A percentile compares a stretch with the other conserved stretches of the same genome.
phyloP scores from a whole-genome alignment of 2,888 invertebrate genomes.

The Yponomeuta plumbellus region DNA sequence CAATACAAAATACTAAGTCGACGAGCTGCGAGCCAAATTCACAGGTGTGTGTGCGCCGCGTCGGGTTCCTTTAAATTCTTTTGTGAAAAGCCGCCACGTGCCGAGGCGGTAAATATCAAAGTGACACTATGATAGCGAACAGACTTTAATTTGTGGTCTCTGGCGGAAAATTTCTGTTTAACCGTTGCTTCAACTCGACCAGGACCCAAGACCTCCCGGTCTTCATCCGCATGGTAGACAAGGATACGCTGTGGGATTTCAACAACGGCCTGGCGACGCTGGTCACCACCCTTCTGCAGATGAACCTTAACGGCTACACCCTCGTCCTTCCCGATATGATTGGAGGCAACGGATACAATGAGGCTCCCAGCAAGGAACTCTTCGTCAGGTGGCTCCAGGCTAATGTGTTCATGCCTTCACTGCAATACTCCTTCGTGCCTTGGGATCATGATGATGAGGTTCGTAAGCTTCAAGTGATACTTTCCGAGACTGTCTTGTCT shows the following conservation, averaged over 20 bases:
- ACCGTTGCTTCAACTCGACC: constrained; percentile 23
- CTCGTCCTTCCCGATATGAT: constrained; percentile 88
- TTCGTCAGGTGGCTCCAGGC: constrained; percentile 88
- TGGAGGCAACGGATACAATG: constrained; percentile 81
- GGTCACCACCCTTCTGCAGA: constrained; percentile 81
- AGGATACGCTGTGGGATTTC: constrained; percentile 81
- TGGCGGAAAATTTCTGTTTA: too few relatives aligned
- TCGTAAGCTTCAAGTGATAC: background rate
- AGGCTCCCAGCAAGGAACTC: constrained; percentile 75
- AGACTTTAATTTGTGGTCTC: too few relatives aligned
- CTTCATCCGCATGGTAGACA: constrained; percentile 87
- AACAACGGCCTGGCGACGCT: constrained; percentile 83
- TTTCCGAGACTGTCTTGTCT: too few relatives aligned
- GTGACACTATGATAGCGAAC: too few relatives aligned
- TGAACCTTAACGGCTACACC: constrained; percentile 80
- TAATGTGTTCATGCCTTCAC: constrained; percentile 85
- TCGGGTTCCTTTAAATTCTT: too few relatives aligned
- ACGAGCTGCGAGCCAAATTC: too few relatives aligned
- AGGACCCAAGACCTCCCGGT: constrained; percentile 82
- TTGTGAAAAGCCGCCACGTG: too few relatives aligned
- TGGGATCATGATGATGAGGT: constrained; percentile 84
- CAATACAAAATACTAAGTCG: too few relatives aligned
- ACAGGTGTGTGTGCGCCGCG: too few relatives aligned
- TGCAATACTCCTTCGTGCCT: constrained; percentile 88
- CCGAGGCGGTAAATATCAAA: too few relatives aligned